Evolutionary conservation across 2,888 invertebrate genomes (phyloP).

Genomic region (Dinocampus coccinellae): DNA sequence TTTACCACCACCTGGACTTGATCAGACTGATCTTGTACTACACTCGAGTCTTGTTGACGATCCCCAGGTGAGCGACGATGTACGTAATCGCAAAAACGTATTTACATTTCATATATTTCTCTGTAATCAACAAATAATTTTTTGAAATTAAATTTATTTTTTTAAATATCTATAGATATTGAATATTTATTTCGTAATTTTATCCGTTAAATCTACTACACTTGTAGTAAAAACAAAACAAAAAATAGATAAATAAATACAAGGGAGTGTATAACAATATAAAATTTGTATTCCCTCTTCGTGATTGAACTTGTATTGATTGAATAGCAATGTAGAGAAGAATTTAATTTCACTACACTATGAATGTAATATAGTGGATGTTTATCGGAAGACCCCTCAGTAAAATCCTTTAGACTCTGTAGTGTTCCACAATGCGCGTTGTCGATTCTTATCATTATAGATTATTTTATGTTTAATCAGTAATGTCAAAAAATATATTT

Average conservation of each 20-base stretch:
- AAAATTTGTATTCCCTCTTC: conserved; percentile 33
- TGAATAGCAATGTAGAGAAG: conserved; percentile 41
- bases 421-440: too few relatives aligned
- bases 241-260: too few relatives aligned
- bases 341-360: conserved; percentile 47
- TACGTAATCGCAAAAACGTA: conserved; percentile 62
- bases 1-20: conserved; percentile 66
- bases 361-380: background rate
- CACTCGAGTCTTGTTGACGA: conserved; percentile 69
- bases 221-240: too few relatives aligned
- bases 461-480: too few relatives aligned
- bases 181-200: too few relatives aligned
- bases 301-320: conserved; percentile 24
- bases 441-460: too few relatives aligned
- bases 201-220: too few relatives aligned
- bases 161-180: too few relatives aligned
- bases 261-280: conserved; percentile 46
- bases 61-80: conserved; percentile 69
- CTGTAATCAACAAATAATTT: too few relatives aligned
- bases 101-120: background rate
- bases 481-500: too few relatives aligned
- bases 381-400: conserved; percentile 3
- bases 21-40: conserved; percentile 67
- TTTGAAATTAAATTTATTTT: too few relatives aligned
- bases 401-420: conserved; percentile 28